These are phyloP conservation scores for Empis stercorea DNA, from an alignment of 2,888 invertebrate species.

Conservation along the genomic window DNA sequence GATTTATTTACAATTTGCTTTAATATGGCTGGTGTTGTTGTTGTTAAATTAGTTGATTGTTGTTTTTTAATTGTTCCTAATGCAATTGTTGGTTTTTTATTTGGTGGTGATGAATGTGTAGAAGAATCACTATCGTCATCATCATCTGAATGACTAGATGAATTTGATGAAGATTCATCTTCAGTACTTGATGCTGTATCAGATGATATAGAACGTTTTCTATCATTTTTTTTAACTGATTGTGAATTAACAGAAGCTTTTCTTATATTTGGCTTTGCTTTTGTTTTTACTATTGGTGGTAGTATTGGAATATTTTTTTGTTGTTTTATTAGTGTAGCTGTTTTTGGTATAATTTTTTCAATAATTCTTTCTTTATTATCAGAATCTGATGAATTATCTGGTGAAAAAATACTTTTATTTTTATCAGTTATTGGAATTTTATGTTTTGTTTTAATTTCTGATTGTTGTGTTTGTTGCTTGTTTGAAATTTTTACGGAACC, in stretches of 20 bases:
- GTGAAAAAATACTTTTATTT: slow-evolving; percentile 71
- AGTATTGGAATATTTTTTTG: slow-evolving; percentile 7
- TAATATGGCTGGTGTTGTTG: slow-evolving; percentile 9
- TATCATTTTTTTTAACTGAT: slow-evolving; percentile 20
- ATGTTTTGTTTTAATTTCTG: slow-evolving; percentile 7
- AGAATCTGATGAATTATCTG: slow-evolving; percentile 61
- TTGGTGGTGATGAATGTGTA: slow-evolving; percentile 11
- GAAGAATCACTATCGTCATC: slow-evolving; percentile 15
- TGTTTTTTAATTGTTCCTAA: slow-evolving; percentile 1
- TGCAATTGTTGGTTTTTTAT: slow-evolving; percentile 9
- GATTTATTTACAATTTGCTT: slow-evolving; percentile 8
- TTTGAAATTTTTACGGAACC: neutral
- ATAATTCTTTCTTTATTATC: slow-evolving; percentile 32
- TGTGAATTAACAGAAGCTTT: slow-evolving; percentile 27
- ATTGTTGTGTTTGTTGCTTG: slow-evolving; percentile 2
- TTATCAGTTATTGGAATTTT: slow-evolving; percentile 27
- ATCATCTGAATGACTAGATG: slow-evolving; percentile 22
- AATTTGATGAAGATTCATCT: slow-evolving; percentile 16
- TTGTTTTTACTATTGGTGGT: slow-evolving; percentile 15
- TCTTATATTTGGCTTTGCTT: slow-evolving; percentile 19
- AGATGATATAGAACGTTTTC: slow-evolving; percentile 22
- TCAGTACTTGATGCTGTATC: slow-evolving; percentile 26
- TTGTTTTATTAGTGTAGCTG: slow-evolving; percentile 3
- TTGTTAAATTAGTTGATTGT: neutral
- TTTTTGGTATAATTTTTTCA: slow-evolving; percentile 1